Conservation (phyloP, 2,797 vertebrate species). For the Cynopterus sphinx region DNA sequence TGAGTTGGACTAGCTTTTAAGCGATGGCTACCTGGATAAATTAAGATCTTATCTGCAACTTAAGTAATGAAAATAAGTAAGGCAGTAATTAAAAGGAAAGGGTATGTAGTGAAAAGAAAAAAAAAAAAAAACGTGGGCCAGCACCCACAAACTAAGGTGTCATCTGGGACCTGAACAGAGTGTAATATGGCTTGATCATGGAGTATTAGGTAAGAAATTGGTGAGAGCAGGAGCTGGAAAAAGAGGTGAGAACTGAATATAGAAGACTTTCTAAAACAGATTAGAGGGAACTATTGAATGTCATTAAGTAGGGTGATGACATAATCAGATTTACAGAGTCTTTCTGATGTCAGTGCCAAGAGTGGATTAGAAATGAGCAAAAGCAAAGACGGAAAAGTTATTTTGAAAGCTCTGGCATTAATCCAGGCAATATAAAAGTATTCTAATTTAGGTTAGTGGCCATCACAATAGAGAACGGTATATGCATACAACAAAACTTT, state of each 20-base stretch:
- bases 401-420: neutral
- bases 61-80: neutral
- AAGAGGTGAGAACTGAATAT: neutral
- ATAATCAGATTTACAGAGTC: conserved; percentile 2
- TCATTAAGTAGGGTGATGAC: neutral
- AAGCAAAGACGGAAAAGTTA: neutral
- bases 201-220: neutral
- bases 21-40: neutral
- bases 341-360: neutral
- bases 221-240: neutral
- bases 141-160: neutral
- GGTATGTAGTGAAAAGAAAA: neutral
- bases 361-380: neutral
- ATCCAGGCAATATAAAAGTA: neutral
- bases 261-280: neutral
- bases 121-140: neutral
- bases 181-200: neutral
- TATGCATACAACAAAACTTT: neutral
- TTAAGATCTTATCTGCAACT: neutral
- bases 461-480: neutral
- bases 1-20: neutral
- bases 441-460: neutral
- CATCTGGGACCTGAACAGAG: neutral
- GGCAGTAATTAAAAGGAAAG: neutral
- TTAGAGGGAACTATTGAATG: neutral